Evolutionary conservation across 2,888 invertebrate species (phyloP), one percentile per base, ranked within the genome.

Genomic region (Tyria jacobaeae): DNA sequence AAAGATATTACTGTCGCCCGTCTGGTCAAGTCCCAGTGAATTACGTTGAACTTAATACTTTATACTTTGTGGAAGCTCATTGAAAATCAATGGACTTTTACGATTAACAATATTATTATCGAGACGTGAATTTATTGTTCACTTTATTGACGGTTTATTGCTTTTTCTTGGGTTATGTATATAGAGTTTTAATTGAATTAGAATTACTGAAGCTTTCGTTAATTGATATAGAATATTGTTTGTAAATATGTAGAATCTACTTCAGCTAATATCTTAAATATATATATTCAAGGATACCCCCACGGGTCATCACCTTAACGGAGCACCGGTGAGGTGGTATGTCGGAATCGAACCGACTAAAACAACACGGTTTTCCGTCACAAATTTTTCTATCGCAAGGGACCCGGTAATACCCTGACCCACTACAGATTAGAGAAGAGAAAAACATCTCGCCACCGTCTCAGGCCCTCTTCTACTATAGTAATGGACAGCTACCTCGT

Each of bases 71-170:
- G 62, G 71, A 63, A 76, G 76, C 80, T 84, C 80, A 84, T 84
- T 85, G 82, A 83, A 84, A 82, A 81, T 83, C 84, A 84, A 85
- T 82, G 74, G 65, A 71, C 71, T 75, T 68, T 75, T 69, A 75
- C 71, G 68, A 76, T 68, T 73, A 73, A 67, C 66, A 64, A 68
- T 68, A 69, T 73, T 65, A 63, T 57, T 68, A 62, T 62, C 37
- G 24, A 65, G 54, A 64, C 62, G 56, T 66, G n/a, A 51, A 73
- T 66, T 69, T 69, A 68, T 66, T 73, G 67, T 67, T 61, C 51
- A 54, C 52, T 68, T 39, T 39, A 47, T 47, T 24, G 34, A 31
- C 56, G 53, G 59, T 67, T 67, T 73, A 73, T 75, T 54, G 60
- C 27, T 53, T 39, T n/a, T n/a, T 61, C 57, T 31, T 21, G 15